Evolutionary conservation across 1,140 invertebrate genomes (phyloP).

Genomic region (Eupristina koningsbergeri): DNA sequence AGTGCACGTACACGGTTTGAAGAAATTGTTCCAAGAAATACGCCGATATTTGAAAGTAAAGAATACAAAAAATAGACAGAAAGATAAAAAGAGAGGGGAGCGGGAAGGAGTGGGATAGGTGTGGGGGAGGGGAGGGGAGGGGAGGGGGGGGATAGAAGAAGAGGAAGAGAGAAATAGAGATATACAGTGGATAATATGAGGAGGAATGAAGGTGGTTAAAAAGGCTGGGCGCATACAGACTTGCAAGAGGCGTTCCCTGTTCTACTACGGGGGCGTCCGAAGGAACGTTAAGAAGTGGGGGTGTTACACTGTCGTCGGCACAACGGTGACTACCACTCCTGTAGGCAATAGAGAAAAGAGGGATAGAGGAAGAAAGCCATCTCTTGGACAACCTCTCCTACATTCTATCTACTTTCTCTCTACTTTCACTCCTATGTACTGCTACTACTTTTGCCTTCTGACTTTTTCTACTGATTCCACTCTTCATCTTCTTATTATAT

Average conservation of each 20-base stretch:
- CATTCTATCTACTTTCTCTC: constrained; percentile 42
- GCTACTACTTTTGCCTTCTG: constrained; percentile 46
- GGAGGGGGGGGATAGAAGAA: background rate
- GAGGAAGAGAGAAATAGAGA: background rate
- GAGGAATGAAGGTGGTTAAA: background rate
- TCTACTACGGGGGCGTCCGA: constrained; percentile 35
- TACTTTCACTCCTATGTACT: constrained; percentile 30
- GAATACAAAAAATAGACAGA: too few relatives aligned
- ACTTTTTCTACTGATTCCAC: background rate
- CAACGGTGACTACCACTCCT: constrained; percentile 34
- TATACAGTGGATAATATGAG: too few relatives aligned
- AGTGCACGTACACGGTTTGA: background rate
- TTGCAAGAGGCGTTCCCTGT: constrained; percentile 41
- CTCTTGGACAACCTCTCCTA: constrained; percentile 55
- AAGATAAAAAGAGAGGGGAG: too few relatives aligned
- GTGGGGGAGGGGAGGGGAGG: background rate
- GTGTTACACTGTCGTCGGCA: background rate
- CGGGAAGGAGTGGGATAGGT: too few relatives aligned
- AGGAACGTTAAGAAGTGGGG: constrained; percentile 21
- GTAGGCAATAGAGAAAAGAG: constrained; percentile 24
- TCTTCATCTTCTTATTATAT: background rate
- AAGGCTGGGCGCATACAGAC: background rate
- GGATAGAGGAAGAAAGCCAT: constrained; percentile 53
- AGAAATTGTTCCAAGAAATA: too few relatives aligned
- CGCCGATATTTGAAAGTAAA: too few relatives aligned